phyloP scores from a whole-genome alignment of 2,797 vertebrate species.

The Yasuhikotakia modesta region DNA sequence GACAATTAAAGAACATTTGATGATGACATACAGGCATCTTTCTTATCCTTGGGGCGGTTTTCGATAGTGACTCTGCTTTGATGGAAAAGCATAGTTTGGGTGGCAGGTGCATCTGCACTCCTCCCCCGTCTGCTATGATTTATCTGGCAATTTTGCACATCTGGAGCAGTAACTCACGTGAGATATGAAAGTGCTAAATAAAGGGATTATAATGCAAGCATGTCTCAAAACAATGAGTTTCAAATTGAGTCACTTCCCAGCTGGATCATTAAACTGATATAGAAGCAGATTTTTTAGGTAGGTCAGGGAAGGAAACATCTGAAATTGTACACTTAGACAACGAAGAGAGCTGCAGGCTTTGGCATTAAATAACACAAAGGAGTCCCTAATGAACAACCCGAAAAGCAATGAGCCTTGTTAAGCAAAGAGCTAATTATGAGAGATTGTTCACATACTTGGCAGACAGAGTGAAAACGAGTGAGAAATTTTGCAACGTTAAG shows the following conservation, averaged over 20 bases:
- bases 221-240: slow-evolving; percentile 25
- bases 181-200: slow-evolving; percentile 40
- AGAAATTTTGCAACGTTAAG: not conserved
- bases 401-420: slow-evolving; percentile 39
- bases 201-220: slow-evolving; percentile 39
- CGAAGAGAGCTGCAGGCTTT: slow-evolving; percentile 9
- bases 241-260: slow-evolving; percentile 7
- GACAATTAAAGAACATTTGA: slow-evolving; percentile 5
- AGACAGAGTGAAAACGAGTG: not conserved
- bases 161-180: slow-evolving; percentile 16
- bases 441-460: slow-evolving; percentile 24
- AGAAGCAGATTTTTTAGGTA: slow-evolving; percentile 5
- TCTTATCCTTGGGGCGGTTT: slow-evolving; percentile 15
- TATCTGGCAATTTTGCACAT: slow-evolving; percentile 40
- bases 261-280: slow-evolving; percentile 7
- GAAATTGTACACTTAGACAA: slow-evolving; percentile 24
- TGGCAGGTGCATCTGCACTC: slow-evolving; percentile 28
- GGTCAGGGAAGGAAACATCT: slow-evolving; percentile 4
- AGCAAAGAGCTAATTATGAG: slow-evolving; percentile 41
- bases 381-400: slow-evolving; percentile 15
- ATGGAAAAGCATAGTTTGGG: slow-evolving; percentile 20
- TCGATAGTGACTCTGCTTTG: slow-evolving; percentile 26
- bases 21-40: not conserved
- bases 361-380: slow-evolving; percentile 36
- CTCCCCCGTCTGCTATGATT: slow-evolving; percentile 31